A percentile compares a stretch with the other conserved stretches of the same genome.
These are phyloP conservation scores for Chiridota heheva DNA, from an alignment of 35 echinoderm and acorn worm species.

Conservation along the genomic window DNA sequence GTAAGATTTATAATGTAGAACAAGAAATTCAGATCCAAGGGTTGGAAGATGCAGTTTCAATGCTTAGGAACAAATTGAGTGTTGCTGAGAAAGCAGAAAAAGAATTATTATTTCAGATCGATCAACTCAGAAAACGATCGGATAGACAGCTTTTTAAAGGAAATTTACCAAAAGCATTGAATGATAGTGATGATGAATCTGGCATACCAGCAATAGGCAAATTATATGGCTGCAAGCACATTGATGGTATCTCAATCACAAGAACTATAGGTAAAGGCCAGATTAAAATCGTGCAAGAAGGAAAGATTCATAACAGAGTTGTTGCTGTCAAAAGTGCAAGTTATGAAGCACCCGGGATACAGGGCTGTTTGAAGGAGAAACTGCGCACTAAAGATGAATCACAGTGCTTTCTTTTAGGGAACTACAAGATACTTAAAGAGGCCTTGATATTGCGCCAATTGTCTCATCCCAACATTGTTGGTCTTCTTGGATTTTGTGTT, in stretches of 20 bases:
- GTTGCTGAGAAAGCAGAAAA: too few species aligned
- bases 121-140: too few species aligned
- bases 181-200: too few species aligned
- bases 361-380: slow-evolving; percentile 66
- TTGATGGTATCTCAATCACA: slow-evolving; percentile 69
- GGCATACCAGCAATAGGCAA: too few species aligned
- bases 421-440: slow-evolving; percentile 92
- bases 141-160: too few species aligned
- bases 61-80: too few species aligned
- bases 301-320: slow-evolving; percentile 26
- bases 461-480: slow-evolving; percentile 57
- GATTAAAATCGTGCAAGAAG: slow-evolving; percentile 84
- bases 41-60: too few species aligned
- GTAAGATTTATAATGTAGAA: too few species aligned
- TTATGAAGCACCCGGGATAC: slow-evolving; percentile 48
- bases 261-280: slow-evolving; percentile 64
- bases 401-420: slow-evolving; percentile 88
- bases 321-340: slow-evolving; percentile 88
- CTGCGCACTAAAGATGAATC: slow-evolving; percentile 77
- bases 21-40: too few species aligned
- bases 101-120: too few species aligned
- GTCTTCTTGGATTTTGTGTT: slow-evolving; percentile 82
- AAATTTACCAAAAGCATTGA: too few species aligned
- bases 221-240: slow-evolving; percentile 59
- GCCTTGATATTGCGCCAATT: slow-evolving; percentile 85